Evolutionary conservation across 2,113 vertebrate species (phyloP), one percentile per base, ranked within the genome.

Genomic region (Colistium nudipinnis): DNA sequence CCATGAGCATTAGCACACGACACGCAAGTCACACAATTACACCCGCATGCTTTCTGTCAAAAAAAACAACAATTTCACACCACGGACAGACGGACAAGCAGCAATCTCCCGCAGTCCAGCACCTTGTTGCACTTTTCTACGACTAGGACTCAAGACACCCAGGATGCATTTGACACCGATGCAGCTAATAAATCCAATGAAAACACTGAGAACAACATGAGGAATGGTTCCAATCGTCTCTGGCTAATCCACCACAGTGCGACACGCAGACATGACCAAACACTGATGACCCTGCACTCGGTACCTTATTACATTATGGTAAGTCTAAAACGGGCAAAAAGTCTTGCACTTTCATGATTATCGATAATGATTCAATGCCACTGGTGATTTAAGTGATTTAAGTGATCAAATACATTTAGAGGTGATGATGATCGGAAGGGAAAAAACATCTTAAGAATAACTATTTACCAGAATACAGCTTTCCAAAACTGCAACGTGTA

Each of bases 381-480:
- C 80, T 92, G 92, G 92, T 94, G 93, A 93, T 74, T 91, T 89
- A 85, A 82, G 92, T 94, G 93, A 93, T 74, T 91, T 89, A 85
- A 82, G 90, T 94, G 92, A 93, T 92, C 88, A 87, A 75, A 87
- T 89, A 91, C 89, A 88, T 88, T n/a, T 87, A 82, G 87, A 89
- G 82, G 92, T 89, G 88, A 92, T 80, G 90, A 93, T 93, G 92
- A 92, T 91, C 89, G 84, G 81, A 64, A 86, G 84, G 52, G 10
- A n/a, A 10, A 17, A 91, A 92, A 92, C 75, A 85, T 81, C 87
- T 93, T 78, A 93, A 90, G 82, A 91, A 87, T 90, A 86, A 88
- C 91, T 62, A 93, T 93, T 94, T 94, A 94, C 93, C 93, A 94
- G 93, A 86, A 94, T 94, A 93, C 93, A 94, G 93, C 93, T 93